Base-by-base conservation (phyloP, 2,113 vertebrate species). In the Carassius gibelio region DNA sequence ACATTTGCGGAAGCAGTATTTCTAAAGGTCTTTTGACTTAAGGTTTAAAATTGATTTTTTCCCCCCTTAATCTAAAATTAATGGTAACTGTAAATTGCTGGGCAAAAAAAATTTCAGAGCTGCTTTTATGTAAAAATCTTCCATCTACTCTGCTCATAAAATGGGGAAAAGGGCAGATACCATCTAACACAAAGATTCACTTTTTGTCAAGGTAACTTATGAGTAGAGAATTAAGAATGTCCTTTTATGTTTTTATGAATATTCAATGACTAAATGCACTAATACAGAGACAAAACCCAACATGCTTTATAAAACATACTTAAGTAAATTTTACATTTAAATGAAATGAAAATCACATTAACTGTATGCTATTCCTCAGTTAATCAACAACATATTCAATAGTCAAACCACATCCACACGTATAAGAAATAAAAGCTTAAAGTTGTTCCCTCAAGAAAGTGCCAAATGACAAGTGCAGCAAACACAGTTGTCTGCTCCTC, bases 21-120 rank as follows among this genome's bases (percentile, higher is more conserved):
- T 82, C 74, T 84, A 84, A 88, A 88, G 87, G 69, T 83, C 71
- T 59, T 9, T 19, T 79, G 81, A 84, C 76, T 75, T 86, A 57
- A 57, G 36, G n/a, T 75, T 86, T 81, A 72, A 79, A 52, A 77
- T 62, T 1, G 21, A n/a, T 83, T 59, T 81, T 75, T 81, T 3
- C 0, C 30, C 42, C 55, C 52, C 36, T 77, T 59, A 83, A 83
- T 83, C 66, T 59, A 57, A 72, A 79, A 85, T 74, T 69, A 88
- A 85, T 82, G 61, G 38, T 82, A 42, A 85, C 55, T 62, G 80
- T 83, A 83, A 83, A 71, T 83, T 71, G 19, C 68, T 21, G 0
- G 19, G 48, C 4, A 11, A 72, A 61, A 72, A 83, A 83, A 8
- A 66, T 55, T 81, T 36, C 34, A 17, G 68, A 38, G 30, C 11